phyloP scores from a whole-genome alignment of 2,113 vertebrate species.

The Melierax canorus region DNA sequence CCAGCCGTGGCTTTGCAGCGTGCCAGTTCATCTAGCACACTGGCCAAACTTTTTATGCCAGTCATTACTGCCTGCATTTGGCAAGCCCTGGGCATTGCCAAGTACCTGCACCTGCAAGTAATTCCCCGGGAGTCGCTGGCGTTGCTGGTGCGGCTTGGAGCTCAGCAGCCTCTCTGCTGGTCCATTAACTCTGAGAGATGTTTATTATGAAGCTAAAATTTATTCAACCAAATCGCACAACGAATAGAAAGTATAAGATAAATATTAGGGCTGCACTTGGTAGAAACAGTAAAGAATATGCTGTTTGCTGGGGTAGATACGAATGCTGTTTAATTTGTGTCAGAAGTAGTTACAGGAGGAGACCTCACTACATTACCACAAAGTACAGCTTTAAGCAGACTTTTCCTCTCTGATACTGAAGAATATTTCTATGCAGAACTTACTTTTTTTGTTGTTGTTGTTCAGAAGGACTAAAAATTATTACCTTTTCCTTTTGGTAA shows the following conservation, averaged over 20 bases:
- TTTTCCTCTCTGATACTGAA: not conserved
- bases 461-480: not conserved
- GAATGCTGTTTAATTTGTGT: not conserved
- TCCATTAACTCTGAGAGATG: not conserved
- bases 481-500: not conserved
- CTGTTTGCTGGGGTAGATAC: not conserved
- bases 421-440: not conserved
- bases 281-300: not conserved
- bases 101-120: slow-evolving; percentile 48
- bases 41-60: not conserved
- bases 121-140: not conserved
- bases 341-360: not conserved
- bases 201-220: slow-evolving; percentile 13
- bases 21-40: not conserved
- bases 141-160: not conserved
- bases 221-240: not conserved
- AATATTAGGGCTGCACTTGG: not conserved
- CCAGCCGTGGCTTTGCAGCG: accelerated
- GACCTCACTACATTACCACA: not conserved
- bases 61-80: not conserved
- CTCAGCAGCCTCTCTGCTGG: slow-evolving; percentile 10
- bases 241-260: not conserved
- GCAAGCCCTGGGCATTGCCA: not conserved
- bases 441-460: not conserved
- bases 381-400: not conserved